These are phyloP conservation scores for Cherax destructor DNA, from an alignment of 1,140 invertebrate species.

Conservation along the genomic window DNA sequence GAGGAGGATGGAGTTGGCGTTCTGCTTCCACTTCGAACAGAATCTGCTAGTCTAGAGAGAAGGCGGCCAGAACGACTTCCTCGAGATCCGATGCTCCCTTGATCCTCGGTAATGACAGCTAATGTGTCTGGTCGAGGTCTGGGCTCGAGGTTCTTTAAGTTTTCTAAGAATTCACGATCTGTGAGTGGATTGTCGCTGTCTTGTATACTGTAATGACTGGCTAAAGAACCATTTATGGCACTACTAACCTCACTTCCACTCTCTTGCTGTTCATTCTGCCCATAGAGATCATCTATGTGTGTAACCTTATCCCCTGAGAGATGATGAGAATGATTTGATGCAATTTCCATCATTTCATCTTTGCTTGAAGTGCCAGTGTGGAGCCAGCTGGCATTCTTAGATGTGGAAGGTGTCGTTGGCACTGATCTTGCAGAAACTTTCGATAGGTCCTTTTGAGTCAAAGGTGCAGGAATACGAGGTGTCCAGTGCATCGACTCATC, in stretches of 20 bases:
- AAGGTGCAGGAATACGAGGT: slow-evolving; percentile 12
- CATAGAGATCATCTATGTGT: slow-evolving; percentile 56
- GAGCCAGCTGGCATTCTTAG: slow-evolving; percentile 39
- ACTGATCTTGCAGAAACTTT: slow-evolving; percentile 27
- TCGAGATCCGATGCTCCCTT: slow-evolving; percentile 53
- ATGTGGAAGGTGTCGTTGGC: slow-evolving; percentile 50
- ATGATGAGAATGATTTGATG: slow-evolving; percentile 32
- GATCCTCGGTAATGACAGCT: slow-evolving; percentile 57
- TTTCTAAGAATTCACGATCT: slow-evolving; percentile 57
- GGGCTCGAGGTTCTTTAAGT: slow-evolving; percentile 55
- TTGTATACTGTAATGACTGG: slow-evolving; percentile 56
- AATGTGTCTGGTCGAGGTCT: slow-evolving; percentile 56
- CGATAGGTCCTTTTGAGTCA: slow-evolving; percentile 11
- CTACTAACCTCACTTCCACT: slow-evolving; percentile 59
- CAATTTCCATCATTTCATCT: slow-evolving; percentile 35
- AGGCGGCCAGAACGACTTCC: slow-evolving; percentile 53
- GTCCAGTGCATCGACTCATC: slow-evolving; percentile 66
- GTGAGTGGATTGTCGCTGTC: slow-evolving; percentile 56
- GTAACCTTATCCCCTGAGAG: slow-evolving; percentile 26
- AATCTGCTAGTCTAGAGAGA: slow-evolving; percentile 55
- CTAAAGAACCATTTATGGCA: slow-evolving; percentile 60
- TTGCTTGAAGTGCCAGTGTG: slow-evolving; percentile 16
- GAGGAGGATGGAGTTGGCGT: slow-evolving; percentile 61
- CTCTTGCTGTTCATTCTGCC: slow-evolving; percentile 36
- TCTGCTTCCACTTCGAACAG: slow-evolving; percentile 60